phyloP scores from a whole-genome alignment of 1,140 invertebrate genomes.

The Plodia interpunctella region DNA sequence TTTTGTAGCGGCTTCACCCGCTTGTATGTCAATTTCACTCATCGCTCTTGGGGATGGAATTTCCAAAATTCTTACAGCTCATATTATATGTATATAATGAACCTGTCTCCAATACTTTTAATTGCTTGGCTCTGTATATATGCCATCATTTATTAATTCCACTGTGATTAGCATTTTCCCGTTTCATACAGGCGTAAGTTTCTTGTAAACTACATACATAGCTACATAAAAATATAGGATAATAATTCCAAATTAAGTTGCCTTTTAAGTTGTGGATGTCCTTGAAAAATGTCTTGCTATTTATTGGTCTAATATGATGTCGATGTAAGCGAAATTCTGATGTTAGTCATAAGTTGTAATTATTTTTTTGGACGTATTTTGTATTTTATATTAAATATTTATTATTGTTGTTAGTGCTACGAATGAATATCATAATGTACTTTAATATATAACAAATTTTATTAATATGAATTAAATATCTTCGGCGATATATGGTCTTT shows the following conservation, averaged over 20 bases:
- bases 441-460: conserved; percentile 32
- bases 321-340: background rate
- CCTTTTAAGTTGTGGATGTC: background rate
- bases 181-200: too few relatives aligned
- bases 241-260: too few relatives aligned
- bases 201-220: background rate
- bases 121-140: too few relatives aligned
- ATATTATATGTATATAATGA: too few relatives aligned
- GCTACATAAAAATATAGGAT: too few relatives aligned
- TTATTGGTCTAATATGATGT: background rate
- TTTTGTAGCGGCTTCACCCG: too few relatives aligned
- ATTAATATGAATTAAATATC: conserved; percentile 49
- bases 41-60: too few relatives aligned
- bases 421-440: conserved; percentile 26
- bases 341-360: conserved; percentile 7
- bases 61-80: too few relatives aligned
- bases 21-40: too few relatives aligned
- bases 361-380: conserved; percentile 36
- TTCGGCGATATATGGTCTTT: conserved; percentile 34
- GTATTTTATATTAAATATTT: conserved; percentile 38
- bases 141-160: too few relatives aligned
- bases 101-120: too few relatives aligned
- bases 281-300: background rate
- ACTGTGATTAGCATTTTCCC: too few relatives aligned
- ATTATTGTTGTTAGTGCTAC: conserved; percentile 29